Base-by-base conservation (phyloP, 2,888 invertebrate genomes). In the Itoplectis maculator region DNA sequence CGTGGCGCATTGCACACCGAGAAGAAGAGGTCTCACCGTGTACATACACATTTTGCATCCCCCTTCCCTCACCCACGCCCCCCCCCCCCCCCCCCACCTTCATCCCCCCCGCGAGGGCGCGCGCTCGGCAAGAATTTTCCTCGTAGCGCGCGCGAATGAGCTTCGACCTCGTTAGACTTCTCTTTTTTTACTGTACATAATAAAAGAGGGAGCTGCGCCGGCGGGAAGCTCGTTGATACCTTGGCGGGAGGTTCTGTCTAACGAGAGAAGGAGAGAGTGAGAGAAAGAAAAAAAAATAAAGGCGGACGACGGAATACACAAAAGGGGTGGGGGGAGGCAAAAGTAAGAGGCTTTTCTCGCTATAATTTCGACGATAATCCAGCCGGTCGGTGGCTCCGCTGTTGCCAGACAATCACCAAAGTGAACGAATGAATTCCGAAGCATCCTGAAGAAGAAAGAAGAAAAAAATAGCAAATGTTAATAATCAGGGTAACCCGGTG, bases 301-400 rank as follows among this genome's bases (percentile, higher is more conserved):
- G 47, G 59, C 11, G 13, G 45, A 59, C 74, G n/a, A 13, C 29
- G 13, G 15, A 37, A 47, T 59, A 37, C 9, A 11, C 5, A 42
- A 42, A 7, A 29, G n/a, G 42, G 15, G 13, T 18, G 29, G 29
- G 29, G 3, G 5, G 29, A n/a, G 54, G 20, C 29, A 37, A n/a
- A n/a, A 51, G 69, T 45, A 49, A 35, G 74, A 61, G 68, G 42
- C 54, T 79, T 82, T 76, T 72, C 40, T 37, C 40, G 37, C 77
- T 70, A 69, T 77, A 80, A 80, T 77, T 83, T 80, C 65, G 76
- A 77, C 63, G 73, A 68, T 77, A 83, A 76, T 83, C 68, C 76
- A 54, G 54, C 68, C 18, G 56, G 76, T 40, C 70, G 65, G 47
- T 54, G 40, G 35, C 63, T 59, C 35, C 59, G 35, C 56, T 9